Conservation (phyloP, 2,888 invertebrate genomes). For the Aquatica leii region DNA sequence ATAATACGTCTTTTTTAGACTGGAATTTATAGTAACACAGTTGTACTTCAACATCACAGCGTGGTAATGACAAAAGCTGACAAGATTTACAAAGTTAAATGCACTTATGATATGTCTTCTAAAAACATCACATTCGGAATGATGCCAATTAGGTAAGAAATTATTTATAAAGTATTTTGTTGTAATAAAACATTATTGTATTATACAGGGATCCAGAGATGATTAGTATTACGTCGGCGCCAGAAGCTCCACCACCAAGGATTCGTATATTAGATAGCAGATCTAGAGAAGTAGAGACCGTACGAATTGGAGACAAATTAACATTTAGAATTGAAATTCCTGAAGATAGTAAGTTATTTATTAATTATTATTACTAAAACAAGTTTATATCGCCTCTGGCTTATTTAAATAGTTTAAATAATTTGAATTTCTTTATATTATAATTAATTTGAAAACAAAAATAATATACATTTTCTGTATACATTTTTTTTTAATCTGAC, state of each 20-base stretch:
- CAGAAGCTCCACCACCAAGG: constrained; percentile 93
- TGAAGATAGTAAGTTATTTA: constrained; percentile 82
- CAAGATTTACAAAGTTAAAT: constrained; percentile 95
- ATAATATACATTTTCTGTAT: no score
- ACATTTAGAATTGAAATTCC: constrained; percentile 97
- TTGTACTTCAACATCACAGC: constrained; percentile 93
- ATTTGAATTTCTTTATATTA: no score
- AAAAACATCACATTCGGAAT: constrained; percentile 97
- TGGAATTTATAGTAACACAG: constrained; percentile 93
- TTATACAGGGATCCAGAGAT: constrained; percentile 85
- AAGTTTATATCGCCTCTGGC: no score
- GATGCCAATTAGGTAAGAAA: constrained; percentile 91
- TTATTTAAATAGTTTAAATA: no score
- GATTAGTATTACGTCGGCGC: constrained; percentile 95
- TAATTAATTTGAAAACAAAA: no score
- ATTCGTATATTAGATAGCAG: constrained; percentile 90
- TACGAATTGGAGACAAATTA: constrained; percentile 92
- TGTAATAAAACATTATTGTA: constrained; percentile 8
- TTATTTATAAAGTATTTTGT: no score
- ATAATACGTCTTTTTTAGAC: constrained; percentile 66
- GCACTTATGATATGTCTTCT: constrained; percentile 95
- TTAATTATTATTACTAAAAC: background rate
- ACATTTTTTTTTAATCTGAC: no score
- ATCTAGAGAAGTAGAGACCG: constrained; percentile 90
- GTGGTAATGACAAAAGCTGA: constrained; percentile 97